phyloP scores from a whole-genome alignment of 2,113 vertebrate genomes.

The Psephotus haematonotus region DNA sequence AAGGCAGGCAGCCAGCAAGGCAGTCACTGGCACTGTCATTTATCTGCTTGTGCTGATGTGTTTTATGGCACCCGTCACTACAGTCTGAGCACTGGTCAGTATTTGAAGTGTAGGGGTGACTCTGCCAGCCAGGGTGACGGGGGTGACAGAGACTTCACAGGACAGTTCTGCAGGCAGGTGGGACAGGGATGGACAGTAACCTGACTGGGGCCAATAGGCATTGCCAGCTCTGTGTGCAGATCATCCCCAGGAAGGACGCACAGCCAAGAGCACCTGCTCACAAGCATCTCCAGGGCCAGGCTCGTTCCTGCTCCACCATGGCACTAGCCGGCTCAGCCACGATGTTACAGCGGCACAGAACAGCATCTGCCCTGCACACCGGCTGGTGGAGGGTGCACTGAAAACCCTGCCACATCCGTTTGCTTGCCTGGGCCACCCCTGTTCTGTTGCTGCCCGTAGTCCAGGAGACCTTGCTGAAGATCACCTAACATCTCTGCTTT shows the following conservation, averaged over 20 bases:
- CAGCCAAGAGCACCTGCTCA: background rate
- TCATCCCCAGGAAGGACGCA: background rate
- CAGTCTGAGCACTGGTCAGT: fast-evolving
- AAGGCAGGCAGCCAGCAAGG: background rate
- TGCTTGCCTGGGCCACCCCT: background rate
- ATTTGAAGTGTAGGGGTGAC: background rate
- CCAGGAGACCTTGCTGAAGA: background rate
- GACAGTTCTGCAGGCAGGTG: fast-evolving
- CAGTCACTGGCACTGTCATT: fast-evolving
- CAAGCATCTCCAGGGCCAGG: fast-evolving
- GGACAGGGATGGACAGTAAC: background rate
- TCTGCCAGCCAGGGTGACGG: background rate
- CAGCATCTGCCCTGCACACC: background rate
- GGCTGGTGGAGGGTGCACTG: background rate
- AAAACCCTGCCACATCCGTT: fast-evolving
- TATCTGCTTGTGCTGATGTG: fast-evolving
- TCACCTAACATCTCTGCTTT: background rate
- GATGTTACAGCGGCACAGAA: fast-evolving
- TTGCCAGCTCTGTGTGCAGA: background rate
- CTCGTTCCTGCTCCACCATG: background rate
- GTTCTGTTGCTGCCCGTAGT: background rate
- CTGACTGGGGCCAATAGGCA: fast-evolving
- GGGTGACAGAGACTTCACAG: fast-evolving
- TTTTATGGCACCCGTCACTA: background rate
- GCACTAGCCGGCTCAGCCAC: fast-evolving